A percentile compares a stretch with the other conserved stretches of the same genome.
Conservation (phyloP, 1,140 invertebrate genomes). For the Polypedilum pembai region DNA sequence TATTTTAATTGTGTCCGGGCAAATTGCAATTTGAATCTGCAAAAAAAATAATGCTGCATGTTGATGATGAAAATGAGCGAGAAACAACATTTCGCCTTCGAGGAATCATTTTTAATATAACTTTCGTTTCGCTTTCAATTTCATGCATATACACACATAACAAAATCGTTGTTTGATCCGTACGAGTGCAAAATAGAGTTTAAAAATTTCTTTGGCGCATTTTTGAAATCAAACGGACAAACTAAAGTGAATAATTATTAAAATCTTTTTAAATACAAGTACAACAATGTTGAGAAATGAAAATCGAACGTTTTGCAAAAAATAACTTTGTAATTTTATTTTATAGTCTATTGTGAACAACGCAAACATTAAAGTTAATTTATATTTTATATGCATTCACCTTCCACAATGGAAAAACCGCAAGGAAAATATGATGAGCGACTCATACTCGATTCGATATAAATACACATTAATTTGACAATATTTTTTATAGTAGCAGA, state of each 20-base stretch:
- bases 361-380: not conserved
- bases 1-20: constrained; percentile 6
- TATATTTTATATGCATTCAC: not conserved
- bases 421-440: not conserved
- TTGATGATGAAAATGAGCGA: too few relatives aligned
- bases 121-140: constrained; percentile 11
- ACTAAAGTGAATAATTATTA: not conserved
- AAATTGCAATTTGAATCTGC: not conserved
- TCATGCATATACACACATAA: not conserved
- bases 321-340: not conserved
- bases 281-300: not conserved
- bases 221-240: not conserved
- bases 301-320: constrained; percentile 7
- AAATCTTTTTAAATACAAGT: not conserved
- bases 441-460: not conserved
- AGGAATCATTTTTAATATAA: constrained; percentile 19
- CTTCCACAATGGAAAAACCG: constrained; percentile 3
- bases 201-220: too few relatives aligned
- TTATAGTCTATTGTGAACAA: not conserved
- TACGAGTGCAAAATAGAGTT: not conserved
- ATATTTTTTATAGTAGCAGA: too few relatives aligned
- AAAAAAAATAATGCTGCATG: not conserved
- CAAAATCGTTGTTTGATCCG: not conserved
- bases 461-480: not conserved
- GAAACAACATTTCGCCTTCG: not conserved